Conservation (phyloP, 2,888 invertebrate species). For the Drosophila anomelani region DNA sequence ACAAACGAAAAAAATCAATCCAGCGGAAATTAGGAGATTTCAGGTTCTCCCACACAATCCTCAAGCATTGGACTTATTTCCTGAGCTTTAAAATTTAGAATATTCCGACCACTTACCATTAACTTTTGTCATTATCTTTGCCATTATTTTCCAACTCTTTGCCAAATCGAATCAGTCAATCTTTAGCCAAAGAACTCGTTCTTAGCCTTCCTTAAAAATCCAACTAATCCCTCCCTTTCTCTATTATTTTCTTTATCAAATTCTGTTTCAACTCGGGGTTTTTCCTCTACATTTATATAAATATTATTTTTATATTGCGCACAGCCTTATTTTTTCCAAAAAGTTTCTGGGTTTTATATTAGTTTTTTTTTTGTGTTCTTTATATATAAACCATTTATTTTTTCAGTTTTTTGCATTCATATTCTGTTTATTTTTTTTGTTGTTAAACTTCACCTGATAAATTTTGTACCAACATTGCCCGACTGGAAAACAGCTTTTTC, state of each 20-base stretch:
- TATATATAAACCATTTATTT: conserved; percentile 50
- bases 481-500: conserved; percentile 39
- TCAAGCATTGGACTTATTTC: conserved; percentile 18
- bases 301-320: conserved; percentile 60
- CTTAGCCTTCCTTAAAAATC: conserved; percentile 9
- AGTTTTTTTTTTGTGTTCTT: conserved; percentile 35
- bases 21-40: conserved; percentile 3
- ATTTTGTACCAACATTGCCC: conserved; percentile 71
- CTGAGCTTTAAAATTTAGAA: conserved; percentile 52
- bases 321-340: conserved; percentile 70
- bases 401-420: conserved; percentile 25
- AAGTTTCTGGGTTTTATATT: conserved; percentile 41
- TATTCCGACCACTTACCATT: conserved; percentile 38
- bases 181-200: conserved; percentile 11
- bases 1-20: conserved; percentile 15
- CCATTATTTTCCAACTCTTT: not conserved
- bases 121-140: not conserved
- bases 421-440: conserved; percentile 8
- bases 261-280: conserved; percentile 18
- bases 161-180: conserved; percentile 45
- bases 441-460: conserved; percentile 66
- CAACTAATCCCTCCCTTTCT: conserved; percentile 7
- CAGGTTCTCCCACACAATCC: not conserved
- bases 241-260: conserved; percentile 7
- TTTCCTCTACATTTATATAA: conserved; percentile 24